A percentile compares a stretch with the other conserved stretches of the same genome.
These are phyloP conservation scores for Apus apus DNA, from an alignment of 2,113 vertebrate species.

Conservation along the genomic window DNA sequence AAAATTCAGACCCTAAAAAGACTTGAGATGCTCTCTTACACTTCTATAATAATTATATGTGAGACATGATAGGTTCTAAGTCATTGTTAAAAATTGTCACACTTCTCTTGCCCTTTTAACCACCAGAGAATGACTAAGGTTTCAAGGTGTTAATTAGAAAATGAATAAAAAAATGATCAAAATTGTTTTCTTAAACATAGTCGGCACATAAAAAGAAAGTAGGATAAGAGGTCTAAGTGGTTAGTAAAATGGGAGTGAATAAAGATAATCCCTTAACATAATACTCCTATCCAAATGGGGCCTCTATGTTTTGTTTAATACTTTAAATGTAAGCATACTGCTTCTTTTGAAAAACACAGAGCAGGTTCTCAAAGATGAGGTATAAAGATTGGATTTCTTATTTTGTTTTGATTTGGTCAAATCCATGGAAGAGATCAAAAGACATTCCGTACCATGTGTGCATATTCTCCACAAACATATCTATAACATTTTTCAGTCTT, in stretches of 20 bases:
- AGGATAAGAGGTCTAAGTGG: rapidly evolving
- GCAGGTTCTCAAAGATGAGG: background rate
- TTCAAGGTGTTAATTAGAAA: background rate
- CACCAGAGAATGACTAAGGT: background rate
- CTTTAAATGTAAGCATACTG: background rate
- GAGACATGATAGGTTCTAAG: rapidly evolving
- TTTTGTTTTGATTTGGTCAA: background rate
- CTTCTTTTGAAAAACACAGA: background rate
- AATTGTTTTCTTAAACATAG: background rate
- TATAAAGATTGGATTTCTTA: background rate
- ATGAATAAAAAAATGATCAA: background rate
- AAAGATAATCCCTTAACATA: background rate
- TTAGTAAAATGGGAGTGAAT: background rate
- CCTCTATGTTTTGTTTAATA: background rate
- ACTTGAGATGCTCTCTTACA: background rate
- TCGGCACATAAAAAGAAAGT: background rate
- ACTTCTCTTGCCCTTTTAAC: background rate
- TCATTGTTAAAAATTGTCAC: background rate
- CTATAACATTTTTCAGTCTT: background rate
- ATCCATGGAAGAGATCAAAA: background rate
- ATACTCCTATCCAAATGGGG: background rate
- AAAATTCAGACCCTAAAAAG: background rate
- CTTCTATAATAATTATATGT: background rate
- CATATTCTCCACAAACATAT: background rate
- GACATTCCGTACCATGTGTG: background rate